A percentile compares a stretch with the other conserved stretches of the same genome.
These are phyloP conservation scores for Seriola aureovittata DNA, from an alignment of 2,113 vertebrate species.

Conservation along the genomic window DNA sequence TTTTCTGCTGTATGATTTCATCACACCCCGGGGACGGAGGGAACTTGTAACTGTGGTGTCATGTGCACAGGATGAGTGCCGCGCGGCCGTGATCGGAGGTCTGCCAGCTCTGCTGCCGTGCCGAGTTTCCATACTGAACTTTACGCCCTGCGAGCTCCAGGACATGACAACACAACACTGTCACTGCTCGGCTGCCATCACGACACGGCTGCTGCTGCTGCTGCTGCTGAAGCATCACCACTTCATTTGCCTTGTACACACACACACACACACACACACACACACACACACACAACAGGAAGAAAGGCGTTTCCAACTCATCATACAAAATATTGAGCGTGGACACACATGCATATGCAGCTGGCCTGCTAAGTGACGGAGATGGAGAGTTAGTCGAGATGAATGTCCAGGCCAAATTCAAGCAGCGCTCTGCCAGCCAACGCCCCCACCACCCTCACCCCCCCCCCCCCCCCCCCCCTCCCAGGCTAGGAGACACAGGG, in stretches of 20 bases:
- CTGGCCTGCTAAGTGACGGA: constrained; percentile 48
- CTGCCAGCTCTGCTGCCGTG: constrained; percentile 27
- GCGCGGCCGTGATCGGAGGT: constrained; percentile 29
- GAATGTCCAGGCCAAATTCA: constrained; percentile 64
- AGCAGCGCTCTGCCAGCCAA: constrained; percentile 65
- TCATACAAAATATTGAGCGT: constrained; percentile 36
- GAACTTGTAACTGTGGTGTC: neutral
- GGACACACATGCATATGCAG: constrained; percentile 68
- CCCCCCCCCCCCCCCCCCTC: too few species aligned
- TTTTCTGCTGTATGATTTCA: neutral
- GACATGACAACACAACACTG: constrained; percentile 35
- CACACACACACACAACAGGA: neutral
- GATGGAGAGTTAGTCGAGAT: constrained; percentile 49
- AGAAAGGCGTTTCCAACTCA: neutral
- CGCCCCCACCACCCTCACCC: constrained; percentile 27
- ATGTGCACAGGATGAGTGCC: constrained; percentile 1
- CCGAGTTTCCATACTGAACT: constrained; percentile 36
- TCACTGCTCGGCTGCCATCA: constrained; percentile 43
- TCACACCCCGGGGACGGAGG: neutral
- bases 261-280: neutral
- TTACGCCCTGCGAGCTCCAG: constrained; percentile 23
- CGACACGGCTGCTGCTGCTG: constrained; percentile 22
- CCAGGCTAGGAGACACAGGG: constrained; percentile 65
- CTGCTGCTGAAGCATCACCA: constrained; percentile 14
- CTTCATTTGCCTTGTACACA: constrained; percentile 1